Conservation (phyloP, 2,113 vertebrate species). For the Otolemur garnettii region DNA sequence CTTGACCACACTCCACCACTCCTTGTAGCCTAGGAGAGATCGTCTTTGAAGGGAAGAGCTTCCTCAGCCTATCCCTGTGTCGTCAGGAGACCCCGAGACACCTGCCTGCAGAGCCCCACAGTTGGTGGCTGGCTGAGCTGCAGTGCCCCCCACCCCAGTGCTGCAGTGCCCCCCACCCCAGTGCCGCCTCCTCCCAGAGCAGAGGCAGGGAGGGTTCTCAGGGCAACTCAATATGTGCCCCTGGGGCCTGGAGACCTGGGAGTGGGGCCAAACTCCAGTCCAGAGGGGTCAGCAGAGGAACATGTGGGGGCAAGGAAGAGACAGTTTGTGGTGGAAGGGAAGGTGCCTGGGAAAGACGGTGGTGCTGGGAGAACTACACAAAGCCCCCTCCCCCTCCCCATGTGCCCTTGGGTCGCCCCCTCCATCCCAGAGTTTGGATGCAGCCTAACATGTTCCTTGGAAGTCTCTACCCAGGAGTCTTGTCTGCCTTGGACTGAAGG, state of each 20-base stretch:
- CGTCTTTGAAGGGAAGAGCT: background rate
- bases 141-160: background rate
- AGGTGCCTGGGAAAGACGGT: background rate
- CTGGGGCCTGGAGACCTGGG: background rate
- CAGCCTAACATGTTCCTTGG: too few relatives aligned
- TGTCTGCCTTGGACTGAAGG: background rate
- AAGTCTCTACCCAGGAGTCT: background rate
- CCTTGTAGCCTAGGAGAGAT: background rate
- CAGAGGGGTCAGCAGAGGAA: background rate
- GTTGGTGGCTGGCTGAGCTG: background rate
- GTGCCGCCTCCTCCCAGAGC: background rate
- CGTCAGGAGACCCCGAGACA: background rate
- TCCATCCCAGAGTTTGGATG: too few relatives aligned
- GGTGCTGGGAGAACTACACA: too few relatives aligned
- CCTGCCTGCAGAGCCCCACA: background rate
- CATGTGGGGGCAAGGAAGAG: background rate
- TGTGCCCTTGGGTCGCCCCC: too few relatives aligned
- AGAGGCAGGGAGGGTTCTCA: background rate
- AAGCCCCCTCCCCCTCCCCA: too few relatives aligned
- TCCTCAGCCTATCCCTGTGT: background rate
- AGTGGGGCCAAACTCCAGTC: background rate
- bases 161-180: background rate
- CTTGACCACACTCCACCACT: background rate
- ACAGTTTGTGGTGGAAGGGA: fast-evolving
- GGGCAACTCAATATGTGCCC: fast-evolving